phyloP scores from a whole-genome alignment of 2,113 vertebrate species.

The Sisor rabdophorus region DNA sequence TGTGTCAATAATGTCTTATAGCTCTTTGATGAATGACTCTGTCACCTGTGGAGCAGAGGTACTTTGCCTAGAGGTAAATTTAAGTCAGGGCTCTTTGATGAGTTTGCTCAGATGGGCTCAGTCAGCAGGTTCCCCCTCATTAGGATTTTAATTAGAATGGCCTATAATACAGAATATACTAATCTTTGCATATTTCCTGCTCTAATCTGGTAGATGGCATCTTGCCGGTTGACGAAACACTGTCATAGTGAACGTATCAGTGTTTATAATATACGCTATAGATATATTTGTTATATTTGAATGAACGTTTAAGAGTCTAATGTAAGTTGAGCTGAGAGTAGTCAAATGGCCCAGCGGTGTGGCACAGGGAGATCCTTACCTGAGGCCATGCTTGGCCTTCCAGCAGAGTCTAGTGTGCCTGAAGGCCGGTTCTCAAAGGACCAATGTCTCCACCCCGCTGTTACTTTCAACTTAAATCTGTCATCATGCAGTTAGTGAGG shows the following conservation, averaged over 20 bases:
- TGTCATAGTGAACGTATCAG: neutral
- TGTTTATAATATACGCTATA: no score
- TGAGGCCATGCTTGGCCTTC: slow-evolving; percentile 43
- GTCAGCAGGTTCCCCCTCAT: slow-evolving; percentile 67
- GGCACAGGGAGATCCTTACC: slow-evolving; percentile 28
- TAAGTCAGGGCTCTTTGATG: slow-evolving; percentile 62
- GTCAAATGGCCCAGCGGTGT: slow-evolving; percentile 27
- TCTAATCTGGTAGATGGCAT: slow-evolving; percentile 3
- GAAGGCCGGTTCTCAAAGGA: slow-evolving; percentile 49
- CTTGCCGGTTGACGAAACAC: neutral
- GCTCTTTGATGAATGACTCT: slow-evolving; percentile 60
- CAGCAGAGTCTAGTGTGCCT: slow-evolving; percentile 37
- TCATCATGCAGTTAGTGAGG: slow-evolving; percentile 45
- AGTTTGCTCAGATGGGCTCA: slow-evolving; percentile 62
- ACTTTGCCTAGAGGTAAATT: slow-evolving; percentile 59
- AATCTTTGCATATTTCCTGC: slow-evolving; percentile 38
- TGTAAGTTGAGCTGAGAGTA: slow-evolving; percentile 25
- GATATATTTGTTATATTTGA: neutral
- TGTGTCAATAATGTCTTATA: slow-evolving; percentile 33
- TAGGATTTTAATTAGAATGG: slow-evolving; percentile 59
- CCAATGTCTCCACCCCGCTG: slow-evolving; percentile 48
- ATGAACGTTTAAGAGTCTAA: neutral
- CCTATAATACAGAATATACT: slow-evolving; percentile 65
- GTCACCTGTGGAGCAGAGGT: slow-evolving; percentile 61
- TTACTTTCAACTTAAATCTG: slow-evolving; percentile 56